Conservation (phyloP, 1,140 invertebrate genomes). For the Zaprionus kolodkinae region DNA sequence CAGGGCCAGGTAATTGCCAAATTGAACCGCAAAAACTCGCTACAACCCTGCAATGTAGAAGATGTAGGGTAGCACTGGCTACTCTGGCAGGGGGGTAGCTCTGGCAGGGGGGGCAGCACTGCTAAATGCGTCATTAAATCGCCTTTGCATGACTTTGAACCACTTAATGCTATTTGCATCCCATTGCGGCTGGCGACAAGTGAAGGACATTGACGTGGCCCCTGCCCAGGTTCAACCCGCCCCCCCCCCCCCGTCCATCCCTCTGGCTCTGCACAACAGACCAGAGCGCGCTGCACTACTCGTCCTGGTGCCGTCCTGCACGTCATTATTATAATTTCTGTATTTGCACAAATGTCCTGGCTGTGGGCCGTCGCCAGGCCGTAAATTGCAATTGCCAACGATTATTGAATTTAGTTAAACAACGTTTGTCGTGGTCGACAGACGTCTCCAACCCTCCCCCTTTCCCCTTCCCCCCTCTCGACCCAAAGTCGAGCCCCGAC, state of each 20-base stretch:
- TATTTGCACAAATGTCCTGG: slow-evolving; percentile 80
- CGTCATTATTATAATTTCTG: slow-evolving; percentile 84
- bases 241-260: no score
- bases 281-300: background rate
- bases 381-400: slow-evolving; percentile 83
- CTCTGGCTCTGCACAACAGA: background rate
- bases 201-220: slow-evolving; percentile 44
- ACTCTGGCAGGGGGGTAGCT: background rate
- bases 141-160: slow-evolving; percentile 75
- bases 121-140: slow-evolving; percentile 61
- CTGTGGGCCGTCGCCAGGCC: slow-evolving; percentile 52
- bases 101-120: background rate
- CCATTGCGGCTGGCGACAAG: slow-evolving; percentile 52
- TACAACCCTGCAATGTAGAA: slow-evolving; percentile 4
- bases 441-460: no score
- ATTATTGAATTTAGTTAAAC: slow-evolving; percentile 84
- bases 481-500: slow-evolving; percentile 5
- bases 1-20: slow-evolving; percentile 58
- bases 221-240: background rate
- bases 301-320: slow-evolving; percentile 25
- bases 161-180: slow-evolving; percentile 77
- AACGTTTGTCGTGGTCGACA: slow-evolving; percentile 72
- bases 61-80: no score
- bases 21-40: slow-evolving; percentile 68
- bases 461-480: background rate